phyloP scores from a whole-genome alignment of 1,140 invertebrate genomes.

The Drosophila teissieri region DNA sequence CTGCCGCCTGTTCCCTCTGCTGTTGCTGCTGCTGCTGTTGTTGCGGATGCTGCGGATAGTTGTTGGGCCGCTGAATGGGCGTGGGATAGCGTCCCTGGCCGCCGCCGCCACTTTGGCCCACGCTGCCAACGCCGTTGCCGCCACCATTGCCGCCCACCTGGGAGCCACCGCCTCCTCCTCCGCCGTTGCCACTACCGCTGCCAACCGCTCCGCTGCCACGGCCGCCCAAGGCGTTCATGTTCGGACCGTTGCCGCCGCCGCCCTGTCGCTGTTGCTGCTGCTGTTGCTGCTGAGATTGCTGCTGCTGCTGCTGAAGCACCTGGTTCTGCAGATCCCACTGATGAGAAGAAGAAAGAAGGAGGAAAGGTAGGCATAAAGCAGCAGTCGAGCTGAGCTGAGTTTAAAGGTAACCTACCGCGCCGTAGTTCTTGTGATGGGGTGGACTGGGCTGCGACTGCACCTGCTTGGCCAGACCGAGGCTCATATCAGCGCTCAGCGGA shows the following conservation, averaged over 20 bases:
- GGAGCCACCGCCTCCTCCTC: conserved; percentile 33
- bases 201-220: conserved; percentile 53
- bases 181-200: conserved; percentile 44
- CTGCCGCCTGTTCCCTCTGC: conserved; percentile 82
- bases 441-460: conserved; percentile 86
- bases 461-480: conserved; percentile 78
- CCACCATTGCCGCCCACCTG: conserved; percentile 64
- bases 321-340: conserved; percentile 85
- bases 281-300: conserved; percentile 84
- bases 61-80: conserved; percentile 84
- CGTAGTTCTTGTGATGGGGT: conserved; percentile 87
- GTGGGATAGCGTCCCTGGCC: conserved; percentile 82
- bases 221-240: conserved; percentile 74
- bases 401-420: conserved; percentile 82
- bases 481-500: conserved; percentile 86
- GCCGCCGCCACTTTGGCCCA: conserved; percentile 63
- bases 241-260: conserved; percentile 64
- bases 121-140: conserved; percentile 67
- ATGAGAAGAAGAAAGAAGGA: too few relatives aligned
- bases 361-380: not conserved
- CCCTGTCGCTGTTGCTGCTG: conserved; percentile 65
- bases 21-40: conserved; percentile 81
- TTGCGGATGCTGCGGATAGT: conserved; percentile 85
- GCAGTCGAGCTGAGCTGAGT: not conserved
- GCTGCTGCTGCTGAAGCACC: conserved; percentile 84